Conservation (phyloP, 92 coral and sea anemone species). For the Porites rus region DNA sequence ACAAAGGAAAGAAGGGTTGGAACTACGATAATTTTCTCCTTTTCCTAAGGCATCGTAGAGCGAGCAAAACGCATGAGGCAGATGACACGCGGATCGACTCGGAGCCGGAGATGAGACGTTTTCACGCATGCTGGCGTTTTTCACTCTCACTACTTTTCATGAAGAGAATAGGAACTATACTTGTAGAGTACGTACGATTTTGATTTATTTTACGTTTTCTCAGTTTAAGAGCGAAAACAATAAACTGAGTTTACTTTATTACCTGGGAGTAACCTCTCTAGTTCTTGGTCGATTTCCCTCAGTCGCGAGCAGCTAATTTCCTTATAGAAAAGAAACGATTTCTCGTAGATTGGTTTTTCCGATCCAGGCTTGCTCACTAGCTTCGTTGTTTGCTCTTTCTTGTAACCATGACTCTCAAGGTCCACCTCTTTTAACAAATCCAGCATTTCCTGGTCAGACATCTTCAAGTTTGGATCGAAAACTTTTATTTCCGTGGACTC, state of each 20-base stretch:
- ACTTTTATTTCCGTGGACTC: neutral
- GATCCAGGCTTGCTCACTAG: neutral
- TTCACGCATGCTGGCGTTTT: no score
- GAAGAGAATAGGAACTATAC: no score
- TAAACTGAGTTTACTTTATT: neutral
- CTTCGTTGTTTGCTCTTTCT: neutral
- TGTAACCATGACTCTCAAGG: constrained; percentile 10
- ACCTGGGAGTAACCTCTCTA: neutral
- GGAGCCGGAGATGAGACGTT: no score
- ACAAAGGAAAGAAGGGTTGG: neutral
- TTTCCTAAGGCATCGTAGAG: no score
- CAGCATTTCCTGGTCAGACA: neutral
- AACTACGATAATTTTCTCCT: no score
- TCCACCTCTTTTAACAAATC: neutral
- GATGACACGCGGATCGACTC: no score
- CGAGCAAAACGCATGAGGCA: no score
- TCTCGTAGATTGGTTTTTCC: neutral
- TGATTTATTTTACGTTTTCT: no score
- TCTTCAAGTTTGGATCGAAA: neutral
- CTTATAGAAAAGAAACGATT: constrained; percentile 5
- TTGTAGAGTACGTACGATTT: no score
- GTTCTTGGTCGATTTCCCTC: constrained; percentile 8
- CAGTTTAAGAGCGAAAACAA: neutral
- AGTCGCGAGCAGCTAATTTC: neutral
- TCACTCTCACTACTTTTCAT: no score